Base-by-base conservation (phyloP, 1,140 invertebrate species). In the Temnothorax curvispinosus region DNA sequence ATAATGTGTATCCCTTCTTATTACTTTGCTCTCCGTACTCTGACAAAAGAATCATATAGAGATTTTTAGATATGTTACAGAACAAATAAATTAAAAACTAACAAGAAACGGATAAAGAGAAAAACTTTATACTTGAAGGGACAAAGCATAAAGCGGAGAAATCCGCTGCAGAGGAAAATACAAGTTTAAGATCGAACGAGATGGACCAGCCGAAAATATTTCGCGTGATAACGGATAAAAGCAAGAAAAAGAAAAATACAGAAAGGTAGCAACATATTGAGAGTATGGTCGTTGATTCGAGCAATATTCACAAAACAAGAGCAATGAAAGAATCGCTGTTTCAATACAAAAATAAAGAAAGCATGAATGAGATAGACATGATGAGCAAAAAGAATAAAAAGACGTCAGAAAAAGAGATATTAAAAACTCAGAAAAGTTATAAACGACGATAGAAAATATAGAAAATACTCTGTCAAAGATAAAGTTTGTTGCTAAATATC, bases 241-340 rank as follows among this genome's bases (percentile, higher is more conserved):
- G n/a, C 11, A 69, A 69, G n/a, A 69, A 27, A 80, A 27, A 38
- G 60, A 60, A 8, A 80, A 47, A 54, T 78, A 32, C 15, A 62
- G 47, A 18, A 11, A 18, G 8, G 27, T 35, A 38, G 18, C 41
- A 50, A 62, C 32, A 58, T 69, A 76, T 78, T 72, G 84, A 65
- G 54, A 81, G 47, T 89, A 82, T 75, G 60, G 13, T 58, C 72
- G 52, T 78, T 76, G 74, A 85, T 91, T 82, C 77, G 72, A 58
- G 27, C 82, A 50, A 80, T 85, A 87, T 86, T 35, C 54, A 32
- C 60, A 44, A 84, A 81, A 87, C 52, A 82, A 86, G 82, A 86
- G 64, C 41, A 56, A 65, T 41, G 13, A 35, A 21, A 56, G 56
- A 87, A 67, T 67, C 5, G 18, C 47, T 32, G 21, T 69, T 5